Percentiles rank a stretch among this genome's conserved stretches.
phyloP scores from a whole-genome alignment of 2,113 vertebrate genomes.

The Ameiurus melas region DNA sequence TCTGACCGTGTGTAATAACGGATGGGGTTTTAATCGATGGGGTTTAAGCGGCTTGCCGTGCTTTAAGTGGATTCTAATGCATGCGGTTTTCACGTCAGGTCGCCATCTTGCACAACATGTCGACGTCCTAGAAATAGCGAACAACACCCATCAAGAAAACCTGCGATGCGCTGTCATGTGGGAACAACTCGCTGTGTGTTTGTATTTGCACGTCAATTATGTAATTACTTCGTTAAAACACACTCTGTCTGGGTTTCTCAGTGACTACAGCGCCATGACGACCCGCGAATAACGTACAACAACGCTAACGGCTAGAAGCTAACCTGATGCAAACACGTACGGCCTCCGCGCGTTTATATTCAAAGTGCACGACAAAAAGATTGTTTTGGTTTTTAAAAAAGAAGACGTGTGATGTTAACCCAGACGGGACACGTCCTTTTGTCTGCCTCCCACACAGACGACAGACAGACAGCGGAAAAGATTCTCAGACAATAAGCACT shows the following conservation, averaged over 20 bases:
- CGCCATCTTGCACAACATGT: conserved; percentile 38
- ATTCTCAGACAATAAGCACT: conserved; percentile 38
- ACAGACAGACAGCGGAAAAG: conserved; percentile 31
- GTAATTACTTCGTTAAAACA: conserved; percentile 44
- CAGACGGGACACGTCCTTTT: conserved; percentile 26
- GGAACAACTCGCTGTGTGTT: conserved; percentile 5
- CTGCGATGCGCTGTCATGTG: neutral
- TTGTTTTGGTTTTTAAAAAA: neutral
- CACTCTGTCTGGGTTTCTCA: conserved; percentile 41
- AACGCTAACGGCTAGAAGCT: neutral
- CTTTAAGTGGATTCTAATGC: conserved; percentile 25
- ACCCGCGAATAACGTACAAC: neutral
- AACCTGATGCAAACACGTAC: neutral
- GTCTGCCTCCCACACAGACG: conserved; percentile 36
- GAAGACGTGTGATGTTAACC: conserved; percentile 7
- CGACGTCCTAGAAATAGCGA: conserved; percentile 17
- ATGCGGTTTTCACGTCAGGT: conserved; percentile 7
- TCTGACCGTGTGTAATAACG: conserved; percentile 35
- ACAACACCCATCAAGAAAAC: conserved; percentile 5
- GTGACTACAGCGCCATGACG: conserved; percentile 10
- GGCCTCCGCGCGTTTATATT: neutral
- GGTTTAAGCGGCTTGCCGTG: conserved; percentile 4
- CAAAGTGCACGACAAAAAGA: neutral
- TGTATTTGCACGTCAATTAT: conserved; percentile 33
- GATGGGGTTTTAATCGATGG: conserved; percentile 21